phyloP scores from a whole-genome alignment of 2,113 vertebrate species.

The Oreochromis aureus region DNA sequence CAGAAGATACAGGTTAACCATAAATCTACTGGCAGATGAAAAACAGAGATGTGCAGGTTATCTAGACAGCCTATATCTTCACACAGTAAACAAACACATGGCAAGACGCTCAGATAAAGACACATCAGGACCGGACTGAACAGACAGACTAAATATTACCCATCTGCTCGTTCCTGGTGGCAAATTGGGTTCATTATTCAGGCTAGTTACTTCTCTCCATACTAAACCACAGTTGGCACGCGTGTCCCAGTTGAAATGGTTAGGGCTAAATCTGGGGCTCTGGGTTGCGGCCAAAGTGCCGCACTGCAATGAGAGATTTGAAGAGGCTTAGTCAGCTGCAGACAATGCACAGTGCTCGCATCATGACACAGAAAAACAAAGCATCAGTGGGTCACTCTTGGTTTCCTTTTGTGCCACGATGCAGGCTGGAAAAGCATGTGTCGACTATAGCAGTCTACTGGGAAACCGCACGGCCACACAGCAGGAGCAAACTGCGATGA shows the following conservation, averaged over 20 bases:
- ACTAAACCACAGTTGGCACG: constrained; percentile 29
- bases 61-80: not conserved
- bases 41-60: not conserved
- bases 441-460: not conserved
- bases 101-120: constrained; percentile 14
- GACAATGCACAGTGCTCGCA: constrained; percentile 56
- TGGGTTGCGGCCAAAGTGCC: constrained; percentile 44
- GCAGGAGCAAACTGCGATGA: not conserved
- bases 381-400: constrained; percentile 48
- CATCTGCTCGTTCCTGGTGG: constrained; percentile 38
- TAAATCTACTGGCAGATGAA: not conserved
- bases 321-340: constrained; percentile 55
- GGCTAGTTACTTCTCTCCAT: constrained; percentile 22
- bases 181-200: constrained; percentile 41
- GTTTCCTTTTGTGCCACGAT: constrained; percentile 4
- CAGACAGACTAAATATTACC: constrained; percentile 3
- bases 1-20: not conserved
- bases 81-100: constrained; percentile 11
- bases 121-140: not conserved
- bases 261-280: constrained; percentile 50
- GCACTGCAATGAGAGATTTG: constrained; percentile 27
- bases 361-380: constrained; percentile 59
- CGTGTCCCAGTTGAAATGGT: constrained; percentile 11
- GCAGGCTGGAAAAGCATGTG: constrained; percentile 27
- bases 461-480: constrained; percentile 41